phyloP scores from a whole-genome alignment of 2,797 vertebrate genomes.

The Sebastes ruberrimus region DNA sequence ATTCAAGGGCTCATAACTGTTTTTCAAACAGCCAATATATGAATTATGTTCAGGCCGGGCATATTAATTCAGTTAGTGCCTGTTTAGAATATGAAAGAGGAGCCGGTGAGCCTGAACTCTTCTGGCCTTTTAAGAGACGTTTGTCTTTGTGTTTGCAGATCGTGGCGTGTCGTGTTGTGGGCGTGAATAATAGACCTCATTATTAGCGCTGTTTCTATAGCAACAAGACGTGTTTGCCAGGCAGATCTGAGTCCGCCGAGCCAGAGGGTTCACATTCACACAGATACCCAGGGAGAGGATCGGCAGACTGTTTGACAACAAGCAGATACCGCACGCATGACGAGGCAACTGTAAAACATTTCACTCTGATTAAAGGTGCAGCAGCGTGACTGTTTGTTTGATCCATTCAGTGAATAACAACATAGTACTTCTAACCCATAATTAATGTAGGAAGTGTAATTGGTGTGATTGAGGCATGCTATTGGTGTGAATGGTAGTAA shows the following conservation, averaged over 20 bases:
- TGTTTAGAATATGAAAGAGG: conserved; percentile 43
- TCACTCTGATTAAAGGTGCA: neutral
- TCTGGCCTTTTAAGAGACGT: conserved; percentile 34
- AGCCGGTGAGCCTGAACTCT: conserved; percentile 20
- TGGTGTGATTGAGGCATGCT: neutral
- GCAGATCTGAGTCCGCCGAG: conserved; percentile 38
- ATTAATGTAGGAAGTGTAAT: neutral
- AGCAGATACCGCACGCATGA: neutral
- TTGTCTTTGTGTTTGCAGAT: conserved; percentile 57
- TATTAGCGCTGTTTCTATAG: conserved; percentile 76
- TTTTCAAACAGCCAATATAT: neutral
- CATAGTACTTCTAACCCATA: neutral
- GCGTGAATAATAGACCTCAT: conserved; percentile 65
- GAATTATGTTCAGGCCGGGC: neutral
- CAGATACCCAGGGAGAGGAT: conserved; percentile 15
- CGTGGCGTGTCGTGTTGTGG: conserved; percentile 36
- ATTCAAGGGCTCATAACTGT: neutral
- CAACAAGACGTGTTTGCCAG: conserved; percentile 64
- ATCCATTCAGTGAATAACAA: neutral
- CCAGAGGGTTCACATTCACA: conserved; percentile 32
- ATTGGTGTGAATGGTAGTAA: neutral
- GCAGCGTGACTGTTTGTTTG: neutral
- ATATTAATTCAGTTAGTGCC: conserved; percentile 19
- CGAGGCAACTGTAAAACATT: neutral
- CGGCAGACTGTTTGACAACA: conserved; percentile 24